Evolutionary conservation across 2,888 invertebrate species (phyloP), one percentile per base, ranked within the genome.

Genomic region (Drosophila nr. perissopoda): DNA sequence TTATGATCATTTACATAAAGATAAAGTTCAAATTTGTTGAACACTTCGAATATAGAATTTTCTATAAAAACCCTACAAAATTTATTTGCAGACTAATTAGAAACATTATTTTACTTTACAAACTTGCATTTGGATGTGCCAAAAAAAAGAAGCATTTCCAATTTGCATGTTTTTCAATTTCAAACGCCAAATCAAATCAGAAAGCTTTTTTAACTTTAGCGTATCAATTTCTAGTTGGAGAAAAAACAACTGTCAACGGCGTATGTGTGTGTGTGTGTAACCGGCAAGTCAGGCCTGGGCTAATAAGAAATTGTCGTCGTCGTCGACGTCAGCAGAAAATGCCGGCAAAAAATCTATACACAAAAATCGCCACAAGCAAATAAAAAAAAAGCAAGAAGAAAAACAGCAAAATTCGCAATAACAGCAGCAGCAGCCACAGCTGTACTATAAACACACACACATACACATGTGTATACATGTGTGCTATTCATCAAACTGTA

Each of bases 331-430:
- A 48, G 73, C 76, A 38, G 70, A 70, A 85, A 86, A 81, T 74
- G 76, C 88, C 90, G 86, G 88, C 89, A 83, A 83, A 85, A 74
- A 74, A 73, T 71, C 67, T 78, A 72, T 76, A 67, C 60, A 64
- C 60, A 61, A 60, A 61, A 60, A 67, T 63, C 52, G 57, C 62
- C 62, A 46, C 53, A 66, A 64, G 63, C 54, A 48, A 49, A 54
- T 49, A 49, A 38, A 5, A 38, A 27, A 27, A 53, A 21, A 27
- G 13, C 4, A 51, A 70, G 71, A 51, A 70, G 74, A 58, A 60
- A 63, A 53, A 48, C 38, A 38, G 46, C 29, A 62, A 54, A 46
- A 57, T 57, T 54, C 58, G 71, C 73, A 75, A 78, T 58, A 79
- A 70, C 70, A 78, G 58, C 75, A 68, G 7, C 56, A 38, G 57